phyloP scores from a whole-genome alignment of 2,797 vertebrate species.

The Hydrolagus colliei region DNA sequence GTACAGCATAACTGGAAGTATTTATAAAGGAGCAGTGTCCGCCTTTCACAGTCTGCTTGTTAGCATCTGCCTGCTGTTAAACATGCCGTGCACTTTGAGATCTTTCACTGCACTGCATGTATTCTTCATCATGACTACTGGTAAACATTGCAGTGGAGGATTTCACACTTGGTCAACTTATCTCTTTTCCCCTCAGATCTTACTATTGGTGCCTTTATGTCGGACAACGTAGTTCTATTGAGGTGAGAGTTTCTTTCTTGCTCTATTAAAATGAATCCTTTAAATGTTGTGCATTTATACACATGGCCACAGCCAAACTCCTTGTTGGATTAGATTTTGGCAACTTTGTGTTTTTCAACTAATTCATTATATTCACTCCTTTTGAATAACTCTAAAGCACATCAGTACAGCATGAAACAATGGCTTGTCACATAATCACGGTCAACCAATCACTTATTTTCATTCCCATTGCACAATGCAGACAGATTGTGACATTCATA shows the following conservation, averaged over 20 bases:
- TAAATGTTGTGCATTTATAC: background rate
- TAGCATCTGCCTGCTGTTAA: background rate
- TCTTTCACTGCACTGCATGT: too few relatives aligned
- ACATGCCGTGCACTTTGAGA: background rate
- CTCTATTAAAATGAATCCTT: background rate
- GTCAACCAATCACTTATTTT: background rate
- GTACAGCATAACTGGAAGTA: too few relatives aligned
- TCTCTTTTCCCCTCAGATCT: constrained; percentile 70
- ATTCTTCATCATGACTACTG: too few relatives aligned
- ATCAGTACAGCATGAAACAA: background rate
- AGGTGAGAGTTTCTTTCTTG: constrained; percentile 63
- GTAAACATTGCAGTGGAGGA: background rate
- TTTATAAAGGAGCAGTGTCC: too few relatives aligned
- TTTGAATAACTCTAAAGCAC: background rate
- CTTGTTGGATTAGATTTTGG: background rate
- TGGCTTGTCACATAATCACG: background rate
- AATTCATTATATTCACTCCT: background rate
- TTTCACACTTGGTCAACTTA: background rate
- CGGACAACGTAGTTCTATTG: constrained; percentile 81
- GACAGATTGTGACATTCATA: background rate
- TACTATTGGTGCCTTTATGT: constrained; percentile 89
- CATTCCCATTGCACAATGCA: background rate
- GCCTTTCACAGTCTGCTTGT: background rate
- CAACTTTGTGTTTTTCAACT: background rate
- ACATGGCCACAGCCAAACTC: background rate